Percentiles rank a stretch among this genome's conserved stretches.
Conservation (phyloP, 2,888 invertebrate species). For the Tenthredo scrophulariae region DNA sequence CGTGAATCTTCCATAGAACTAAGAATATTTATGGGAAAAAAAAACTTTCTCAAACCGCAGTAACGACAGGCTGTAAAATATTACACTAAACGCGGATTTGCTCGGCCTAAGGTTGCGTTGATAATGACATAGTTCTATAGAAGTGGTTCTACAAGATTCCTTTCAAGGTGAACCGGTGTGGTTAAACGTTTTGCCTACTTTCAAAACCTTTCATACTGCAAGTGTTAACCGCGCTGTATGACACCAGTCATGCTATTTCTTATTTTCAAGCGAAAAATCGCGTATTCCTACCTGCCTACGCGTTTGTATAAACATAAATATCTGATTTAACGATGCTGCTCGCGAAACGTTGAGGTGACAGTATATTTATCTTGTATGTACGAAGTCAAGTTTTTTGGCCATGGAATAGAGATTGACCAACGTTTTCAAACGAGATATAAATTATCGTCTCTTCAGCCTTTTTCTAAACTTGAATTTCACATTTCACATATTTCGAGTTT, state of each 20-base stretch:
- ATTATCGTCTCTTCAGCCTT: neutral
- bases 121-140: conserved; percentile 30
- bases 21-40: neutral
- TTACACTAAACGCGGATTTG: conserved; percentile 22
- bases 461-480: neutral
- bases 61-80: neutral
- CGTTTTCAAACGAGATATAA: neutral
- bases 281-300: neutral
- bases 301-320: neutral
- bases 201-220: conserved; percentile 17
- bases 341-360: neutral
- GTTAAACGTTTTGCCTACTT: conserved; percentile 39
- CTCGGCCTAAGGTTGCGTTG: conserved; percentile 16
- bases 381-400: neutral
- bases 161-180: conserved; percentile 59
- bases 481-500: neutral
- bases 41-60: conserved; percentile 2
- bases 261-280: neutral
- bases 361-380: neutral
- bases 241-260: neutral
- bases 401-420: neutral
- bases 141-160: conserved; percentile 62
- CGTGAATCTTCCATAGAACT: neutral
- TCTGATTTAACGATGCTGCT: neutral
- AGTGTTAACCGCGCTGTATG: neutral